A percentile compares a stretch with the other conserved stretches of the same genome.
phyloP scores from a whole-genome alignment of 2,888 invertebrate species.

The Marasmarcha lunaedactyla region DNA sequence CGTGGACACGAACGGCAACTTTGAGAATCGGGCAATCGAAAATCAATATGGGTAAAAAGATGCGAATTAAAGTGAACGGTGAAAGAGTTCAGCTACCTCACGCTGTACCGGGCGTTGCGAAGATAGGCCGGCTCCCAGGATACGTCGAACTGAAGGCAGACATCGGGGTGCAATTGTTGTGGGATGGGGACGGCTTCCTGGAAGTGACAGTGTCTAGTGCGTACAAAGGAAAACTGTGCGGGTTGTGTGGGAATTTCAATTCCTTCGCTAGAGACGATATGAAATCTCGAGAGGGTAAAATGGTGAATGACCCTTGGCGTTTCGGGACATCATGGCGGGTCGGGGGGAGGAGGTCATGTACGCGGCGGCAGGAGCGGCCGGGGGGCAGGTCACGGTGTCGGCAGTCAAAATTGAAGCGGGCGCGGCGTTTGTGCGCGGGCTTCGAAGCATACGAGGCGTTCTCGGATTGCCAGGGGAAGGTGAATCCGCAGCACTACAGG shows the following conservation, averaged over 20 bases:
- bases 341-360: constrained; percentile 82
- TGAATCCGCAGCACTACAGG: constrained; percentile 86
- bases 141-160: constrained; percentile 76
- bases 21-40: constrained; percentile 80
- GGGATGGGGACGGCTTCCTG: constrained; percentile 94
- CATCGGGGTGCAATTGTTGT: constrained; percentile 85
- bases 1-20: constrained; percentile 91
- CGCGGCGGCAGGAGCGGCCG: constrained; percentile 66
- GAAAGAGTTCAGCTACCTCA: constrained; percentile 80
- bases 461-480: constrained; percentile 80
- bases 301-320: constrained; percentile 74
- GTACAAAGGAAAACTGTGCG: constrained; percentile 85
- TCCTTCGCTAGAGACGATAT: constrained; percentile 88
- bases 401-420: constrained; percentile 51
- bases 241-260: constrained; percentile 96
- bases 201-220: constrained; percentile 83
- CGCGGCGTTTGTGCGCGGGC: constrained; percentile 62
- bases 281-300: constrained; percentile 74
- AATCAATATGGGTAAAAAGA: constrained; percentile 87
- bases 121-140: constrained; percentile 75
- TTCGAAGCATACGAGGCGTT: constrained; percentile 71
- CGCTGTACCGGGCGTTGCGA: constrained; percentile 63
- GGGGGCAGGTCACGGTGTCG: constrained; percentile 53
- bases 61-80: constrained; percentile 89
- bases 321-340: constrained; percentile 94